Evolutionary conservation across 2,797 vertebrate species (phyloP).

Genomic region (Neosilurus hyrtlii): DNA sequence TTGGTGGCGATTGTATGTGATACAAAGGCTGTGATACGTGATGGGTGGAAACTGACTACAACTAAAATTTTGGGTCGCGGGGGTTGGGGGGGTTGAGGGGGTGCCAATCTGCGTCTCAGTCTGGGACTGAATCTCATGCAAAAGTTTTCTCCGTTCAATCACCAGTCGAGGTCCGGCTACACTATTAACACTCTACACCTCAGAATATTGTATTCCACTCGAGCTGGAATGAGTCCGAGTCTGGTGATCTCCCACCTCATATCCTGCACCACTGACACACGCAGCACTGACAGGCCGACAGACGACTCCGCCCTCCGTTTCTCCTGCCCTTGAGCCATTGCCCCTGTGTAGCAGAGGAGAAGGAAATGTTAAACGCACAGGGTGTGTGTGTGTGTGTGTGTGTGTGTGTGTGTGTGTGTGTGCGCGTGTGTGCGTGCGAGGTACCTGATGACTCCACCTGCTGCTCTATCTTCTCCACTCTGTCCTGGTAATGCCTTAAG

Average conservation of each 20-base stretch:
- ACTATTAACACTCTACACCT: neutral
- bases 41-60: too few relatives aligned
- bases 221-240: neutral
- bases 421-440: constrained; percentile 13
- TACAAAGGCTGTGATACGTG: too few relatives aligned
- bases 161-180: too few relatives aligned
- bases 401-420: neutral
- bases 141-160: too few relatives aligned
- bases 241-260: constrained; percentile 78
- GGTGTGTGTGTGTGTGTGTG: constrained; percentile 6
- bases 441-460: constrained; percentile 82
- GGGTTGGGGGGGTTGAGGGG: too few relatives aligned
- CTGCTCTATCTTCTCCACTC: constrained; percentile 82
- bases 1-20: too few relatives aligned
- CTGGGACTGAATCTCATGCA: neutral
- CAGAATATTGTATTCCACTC: neutral
- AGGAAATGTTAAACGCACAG: too few relatives aligned
- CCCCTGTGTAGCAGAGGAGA: neutral
- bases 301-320: constrained; percentile 79
- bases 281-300: constrained; percentile 72
- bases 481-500: constrained; percentile 90
- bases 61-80: too few relatives aligned
- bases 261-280: constrained; percentile 87
- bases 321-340: constrained; percentile 78
- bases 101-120: neutral